Base-by-base conservation (phyloP, 2,888 invertebrate species). In the Scelioninae gen. 1 region DNA sequence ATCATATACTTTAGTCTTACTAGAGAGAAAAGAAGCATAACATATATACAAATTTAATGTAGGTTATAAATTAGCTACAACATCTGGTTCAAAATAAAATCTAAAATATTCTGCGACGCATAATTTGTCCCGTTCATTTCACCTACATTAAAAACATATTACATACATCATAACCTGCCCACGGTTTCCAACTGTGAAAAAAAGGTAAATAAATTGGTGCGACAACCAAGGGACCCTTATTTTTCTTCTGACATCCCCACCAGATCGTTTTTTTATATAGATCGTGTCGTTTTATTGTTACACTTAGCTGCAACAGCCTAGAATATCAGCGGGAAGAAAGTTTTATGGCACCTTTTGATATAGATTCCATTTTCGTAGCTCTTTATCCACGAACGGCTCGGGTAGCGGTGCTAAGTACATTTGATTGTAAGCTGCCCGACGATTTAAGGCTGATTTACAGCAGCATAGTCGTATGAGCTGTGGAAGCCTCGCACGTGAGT, bases 371-470 rank as follows among this genome's bases (percentile, higher is more conserved):
- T 85, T 83, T 80, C 83, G 65, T 62, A 56, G 83, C 83, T 83
- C 84, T 82, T 84, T 84, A 83, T 78, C 72, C 77, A 49, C 16
- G 53, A 76, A 47, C 47, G 76, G 66, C 79, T 71, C 55, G 78
- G 45, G 69, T 69, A 58, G 78, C 47, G 88, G 63, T 55, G 88
- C 89, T 91, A 90, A 92, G 91, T 91, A 91, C 89, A 88, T 92
- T 91, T 90, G 91, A 92, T 91, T 91, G 91, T 91, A 91, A 91
- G 90, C 89, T 88, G 88, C 86, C 85, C 84, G 83, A 71, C 87
- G 89, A 88, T 90, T 91, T 90, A 90, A 90, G 88, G 87, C 88
- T 91, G 91, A 91, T 91, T 91, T 91, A 91, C 90, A 89, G 87
- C 85, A 71, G 86, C 86, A 85, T 85, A 87, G 80, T 81, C 84